These are phyloP conservation scores for Tetrax tetrax DNA, from an alignment of 2,113 vertebrate species.

Conservation along the genomic window DNA sequence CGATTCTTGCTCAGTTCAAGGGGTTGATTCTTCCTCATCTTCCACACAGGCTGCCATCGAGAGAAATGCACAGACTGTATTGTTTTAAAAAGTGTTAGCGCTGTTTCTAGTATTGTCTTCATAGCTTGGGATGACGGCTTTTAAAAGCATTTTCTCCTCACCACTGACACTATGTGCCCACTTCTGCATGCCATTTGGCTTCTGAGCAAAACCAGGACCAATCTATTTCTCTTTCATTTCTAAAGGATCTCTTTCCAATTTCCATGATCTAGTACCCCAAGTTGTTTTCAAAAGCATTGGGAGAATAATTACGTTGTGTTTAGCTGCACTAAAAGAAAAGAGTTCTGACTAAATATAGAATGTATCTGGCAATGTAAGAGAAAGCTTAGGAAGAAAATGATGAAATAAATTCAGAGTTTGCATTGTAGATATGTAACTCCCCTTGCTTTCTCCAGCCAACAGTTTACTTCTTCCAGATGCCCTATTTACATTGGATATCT, in stretches of 20 bases:
- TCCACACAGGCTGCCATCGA: neutral
- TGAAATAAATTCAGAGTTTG: neutral
- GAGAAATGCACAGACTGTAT: neutral
- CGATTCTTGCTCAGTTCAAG: too few relatives aligned
- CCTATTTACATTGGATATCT: neutral
- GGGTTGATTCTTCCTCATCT: neutral
- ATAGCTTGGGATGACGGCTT: neutral
- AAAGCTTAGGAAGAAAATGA: neutral
- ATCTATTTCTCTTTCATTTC: neutral
- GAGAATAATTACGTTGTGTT: neutral
- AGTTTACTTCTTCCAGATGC: conserved; percentile 29
- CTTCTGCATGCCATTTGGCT: neutral
- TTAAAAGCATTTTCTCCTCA: conserved; percentile 2
- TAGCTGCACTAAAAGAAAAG: neutral
- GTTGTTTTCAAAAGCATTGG: neutral
- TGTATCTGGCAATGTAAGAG: neutral
- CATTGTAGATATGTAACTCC: neutral
- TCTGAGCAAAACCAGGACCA: neutral
- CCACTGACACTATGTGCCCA: neutral
- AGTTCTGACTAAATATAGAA: neutral
- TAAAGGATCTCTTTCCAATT: neutral
- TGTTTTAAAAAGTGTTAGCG: neutral
- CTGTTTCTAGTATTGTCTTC: neutral
- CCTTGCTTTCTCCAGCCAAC: neutral
- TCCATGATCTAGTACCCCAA: neutral